Base-by-base conservation (phyloP, 2,113 vertebrate species). In the Zapus hudsonius region DNA sequence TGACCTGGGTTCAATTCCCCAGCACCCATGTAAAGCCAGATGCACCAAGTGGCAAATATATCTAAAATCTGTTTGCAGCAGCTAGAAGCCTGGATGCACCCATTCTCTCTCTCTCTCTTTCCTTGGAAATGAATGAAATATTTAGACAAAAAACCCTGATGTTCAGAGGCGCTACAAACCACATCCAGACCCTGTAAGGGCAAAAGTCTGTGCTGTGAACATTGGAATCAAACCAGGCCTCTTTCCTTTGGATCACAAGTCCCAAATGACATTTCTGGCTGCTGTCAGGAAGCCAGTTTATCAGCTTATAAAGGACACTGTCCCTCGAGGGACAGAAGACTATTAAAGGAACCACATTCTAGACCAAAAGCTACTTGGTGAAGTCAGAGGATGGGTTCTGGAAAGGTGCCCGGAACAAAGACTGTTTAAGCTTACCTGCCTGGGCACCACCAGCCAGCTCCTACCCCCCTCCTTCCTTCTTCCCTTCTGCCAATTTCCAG, bases 231-330 rank as follows among this genome's bases (percentile, higher is more conserved):
- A 69, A 91, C 61, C 23, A 29, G 63, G 44, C 40, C 64, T 67
- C 27, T 83, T 17, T 67, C 59, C 31, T 85, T 78, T 80, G 86
- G 91, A 85, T 66, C 12, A 7, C n/a, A 10, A 70, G 85, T 93
- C 47, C 75, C 87, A 73, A 86, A 69, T 42, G 64, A 31, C 59
- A 29, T 25, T 36, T 69, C 72, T 64, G 55, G 44, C 87, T 76
- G 9, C 40, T 84, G 61, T 69, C 36, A 84, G 86, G 69, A 92
- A 89, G 75, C 55, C 64, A 92, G 22, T 76, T 87, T 84, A 92
- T 87, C 61, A 83, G 90, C 63, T 92, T 78, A 63, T 70, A 61
- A 95, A 94, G 87, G 89, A 22, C 59, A 83, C 67, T 64, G 9
- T 81, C 63, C 76, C 81, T 87, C 61, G 25, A 85, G 90, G 66